phyloP scores from a whole-genome alignment of 2,888 invertebrate species.

The Monopis laevigella region DNA sequence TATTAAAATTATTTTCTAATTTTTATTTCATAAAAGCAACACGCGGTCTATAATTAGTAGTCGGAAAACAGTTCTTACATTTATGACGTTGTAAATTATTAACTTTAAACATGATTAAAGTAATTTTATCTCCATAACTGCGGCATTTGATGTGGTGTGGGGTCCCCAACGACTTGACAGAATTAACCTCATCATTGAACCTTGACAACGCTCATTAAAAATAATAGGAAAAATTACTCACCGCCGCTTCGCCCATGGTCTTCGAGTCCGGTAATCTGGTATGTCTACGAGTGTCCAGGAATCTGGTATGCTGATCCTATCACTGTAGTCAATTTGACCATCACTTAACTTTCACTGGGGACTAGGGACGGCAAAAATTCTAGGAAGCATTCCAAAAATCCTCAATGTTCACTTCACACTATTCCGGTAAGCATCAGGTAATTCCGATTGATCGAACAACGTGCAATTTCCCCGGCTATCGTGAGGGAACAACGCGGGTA shows the following conservation, averaged over 20 bases:
- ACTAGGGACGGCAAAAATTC: slow-evolving; percentile 16
- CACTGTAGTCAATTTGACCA: slow-evolving; percentile 46
- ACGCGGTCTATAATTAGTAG: too few relatives aligned
- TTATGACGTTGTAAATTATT: too few relatives aligned
- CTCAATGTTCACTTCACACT: slow-evolving; percentile 33
- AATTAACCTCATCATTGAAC: slow-evolving; percentile 9
- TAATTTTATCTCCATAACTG: too few relatives aligned
- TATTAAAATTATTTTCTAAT: too few relatives aligned
- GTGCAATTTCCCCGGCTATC: slow-evolving; percentile 36
- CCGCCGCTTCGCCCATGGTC: slow-evolving; percentile 46
- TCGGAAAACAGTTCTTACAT: too few relatives aligned
- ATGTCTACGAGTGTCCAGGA: too few relatives aligned
- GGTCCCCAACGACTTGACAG: neutral
- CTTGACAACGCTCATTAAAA: slow-evolving; percentile 16
- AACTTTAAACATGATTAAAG: too few relatives aligned
- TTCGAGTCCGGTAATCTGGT: slow-evolving; percentile 34
- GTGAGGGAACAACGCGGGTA: slow-evolving; percentile 40
- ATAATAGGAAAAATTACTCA: slow-evolving; percentile 29
- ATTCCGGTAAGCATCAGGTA: slow-evolving; percentile 10
- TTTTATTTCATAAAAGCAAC: too few relatives aligned
- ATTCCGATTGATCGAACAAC: too few relatives aligned
- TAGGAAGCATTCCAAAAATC: slow-evolving; percentile 35
- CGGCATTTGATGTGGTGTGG: too few relatives aligned
- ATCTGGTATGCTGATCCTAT: too few relatives aligned
- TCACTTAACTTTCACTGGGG: slow-evolving; percentile 52